phyloP scores from a whole-genome alignment of 2,797 vertebrate genomes.

The Selene dorsalis region DNA sequence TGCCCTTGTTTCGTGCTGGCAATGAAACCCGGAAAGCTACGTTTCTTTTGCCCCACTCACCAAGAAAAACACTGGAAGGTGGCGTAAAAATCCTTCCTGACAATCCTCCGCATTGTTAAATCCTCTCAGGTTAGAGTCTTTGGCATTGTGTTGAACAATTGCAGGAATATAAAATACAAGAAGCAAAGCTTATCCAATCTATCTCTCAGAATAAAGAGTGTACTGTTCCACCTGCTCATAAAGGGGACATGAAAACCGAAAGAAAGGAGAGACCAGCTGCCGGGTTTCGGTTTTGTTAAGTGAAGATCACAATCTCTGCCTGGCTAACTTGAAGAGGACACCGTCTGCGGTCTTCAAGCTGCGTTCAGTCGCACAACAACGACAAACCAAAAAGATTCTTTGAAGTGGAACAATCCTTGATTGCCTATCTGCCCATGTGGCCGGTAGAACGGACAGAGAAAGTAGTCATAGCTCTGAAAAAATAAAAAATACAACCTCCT shows the following conservation, averaged over 20 bases:
- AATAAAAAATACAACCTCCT: slow-evolving; percentile 11
- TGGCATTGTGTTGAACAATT: not conserved
- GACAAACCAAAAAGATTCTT: not conserved
- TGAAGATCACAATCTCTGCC: not conserved
- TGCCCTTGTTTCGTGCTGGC: slow-evolving; percentile 22
- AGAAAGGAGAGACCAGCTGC: not conserved
- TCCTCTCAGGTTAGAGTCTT: not conserved
- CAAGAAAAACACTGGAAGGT: not conserved
- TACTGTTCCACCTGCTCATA: slow-evolving; percentile 6
- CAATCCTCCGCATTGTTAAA: not conserved
- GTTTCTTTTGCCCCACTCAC: slow-evolving; percentile 43
- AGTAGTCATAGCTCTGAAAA: slow-evolving; percentile 15
- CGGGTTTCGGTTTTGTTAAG: not conserved
- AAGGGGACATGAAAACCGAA: not conserved
- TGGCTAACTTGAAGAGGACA: slow-evolving; percentile 8
- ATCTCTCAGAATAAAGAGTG: slow-evolving; percentile 20
- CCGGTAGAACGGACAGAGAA: slow-evolving; percentile 8
- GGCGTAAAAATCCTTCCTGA: not conserved
- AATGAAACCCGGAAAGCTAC: slow-evolving; percentile 28
- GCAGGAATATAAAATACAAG: not conserved
- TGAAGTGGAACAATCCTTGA: slow-evolving; percentile 9
- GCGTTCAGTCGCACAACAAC: not conserved
- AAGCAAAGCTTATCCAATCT: not conserved
- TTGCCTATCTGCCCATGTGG: not conserved
- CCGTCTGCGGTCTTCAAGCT: slow-evolving; percentile 1